phyloP scores from a whole-genome alignment of 2,113 vertebrate genomes.

The Cynoglossus semilaevis region DNA sequence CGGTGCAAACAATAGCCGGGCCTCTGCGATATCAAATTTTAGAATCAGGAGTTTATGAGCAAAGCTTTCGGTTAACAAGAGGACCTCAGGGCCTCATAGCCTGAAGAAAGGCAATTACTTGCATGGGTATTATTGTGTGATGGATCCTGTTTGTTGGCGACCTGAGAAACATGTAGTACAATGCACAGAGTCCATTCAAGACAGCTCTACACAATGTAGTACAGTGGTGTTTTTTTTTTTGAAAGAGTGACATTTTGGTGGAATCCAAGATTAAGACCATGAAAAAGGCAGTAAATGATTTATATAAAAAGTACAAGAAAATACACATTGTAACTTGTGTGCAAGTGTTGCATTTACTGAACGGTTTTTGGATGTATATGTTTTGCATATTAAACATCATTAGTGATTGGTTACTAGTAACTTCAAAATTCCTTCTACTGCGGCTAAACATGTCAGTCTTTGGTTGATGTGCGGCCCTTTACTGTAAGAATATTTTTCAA shows the following conservation, averaged over 20 bases:
- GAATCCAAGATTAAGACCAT: background rate
- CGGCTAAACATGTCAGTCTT: too few relatives aligned
- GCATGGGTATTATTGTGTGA: slow-evolving; percentile 77
- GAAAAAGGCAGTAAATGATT: background rate
- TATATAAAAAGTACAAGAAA: slow-evolving; percentile 4
- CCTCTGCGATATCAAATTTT: slow-evolving; percentile 74
- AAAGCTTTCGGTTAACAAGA: slow-evolving; percentile 72
- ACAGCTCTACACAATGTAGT: background rate
- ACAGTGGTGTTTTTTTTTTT: slow-evolving; percentile 7
- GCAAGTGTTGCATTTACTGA: too few relatives aligned
- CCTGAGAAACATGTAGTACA: slow-evolving; percentile 66
- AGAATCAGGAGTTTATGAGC: slow-evolving; percentile 77
- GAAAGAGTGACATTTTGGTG: slow-evolving; percentile 4
- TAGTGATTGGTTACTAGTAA: too few relatives aligned
- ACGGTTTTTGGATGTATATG: too few relatives aligned
- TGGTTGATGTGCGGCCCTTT: too few relatives aligned
- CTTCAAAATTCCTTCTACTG: too few relatives aligned
- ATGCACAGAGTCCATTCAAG: slow-evolving; percentile 49
- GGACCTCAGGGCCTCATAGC: slow-evolving; percentile 75
- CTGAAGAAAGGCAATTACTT: slow-evolving; percentile 78
- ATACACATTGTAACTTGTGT: too few relatives aligned
- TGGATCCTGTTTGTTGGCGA: slow-evolving; percentile 74
- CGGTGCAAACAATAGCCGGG: slow-evolving; percentile 61
- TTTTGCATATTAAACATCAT: too few relatives aligned
- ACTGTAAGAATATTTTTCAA: slow-evolving; percentile 68